Evolutionary conservation across 1,140 invertebrate genomes (phyloP), one percentile per base, ranked within the genome.

Genomic region (Temnothorax curvispinosus): DNA sequence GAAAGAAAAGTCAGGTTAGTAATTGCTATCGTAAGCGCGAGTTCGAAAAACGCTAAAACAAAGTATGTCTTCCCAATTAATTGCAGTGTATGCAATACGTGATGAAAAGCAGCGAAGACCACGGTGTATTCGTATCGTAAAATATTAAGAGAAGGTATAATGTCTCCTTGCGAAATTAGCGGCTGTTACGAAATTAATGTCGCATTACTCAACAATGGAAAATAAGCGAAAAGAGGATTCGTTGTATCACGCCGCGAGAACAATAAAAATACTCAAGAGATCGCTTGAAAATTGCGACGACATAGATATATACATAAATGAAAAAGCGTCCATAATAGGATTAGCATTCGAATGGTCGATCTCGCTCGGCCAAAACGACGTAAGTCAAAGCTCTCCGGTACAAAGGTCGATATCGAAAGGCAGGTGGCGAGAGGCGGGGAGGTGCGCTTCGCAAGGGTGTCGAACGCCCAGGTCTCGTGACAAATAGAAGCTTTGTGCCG

Each of bases 401-500:
- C 87, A 90, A 91, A 91, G 88, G 89, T 91, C 90, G 90, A 91
- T 91, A 91, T 91, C 89, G 89, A 87, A 50, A 87, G 82, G 77
- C 82, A 88, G 87, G 89, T 88, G 82, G 81, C 67, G 76, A 21
- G 13, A 65, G 72, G 27, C 32, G 72, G 38, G 35, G 60, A 75
- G 52, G 87, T 81, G 80, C 64, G 87, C 62, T 80, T 91, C 89
- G 89, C 80, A 91, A 91, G 89, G 88, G 90, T 91, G 90, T 91
- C 90, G 90, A 91, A 91, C 90, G 89, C 87, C 81, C 89, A 86
- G 92, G 91, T 92, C 91, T 94, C 92, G 93, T 93, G 94, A 94
- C 94, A 93, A 94, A 94, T 95, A 93, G 92, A 94, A 94, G 93
- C 92, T 94, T 95, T 95, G 94, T 95, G 92, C 91, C 86, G 93